Conservation (phyloP, 1,140 invertebrate genomes). For the Coboldia fuscipes region DNA sequence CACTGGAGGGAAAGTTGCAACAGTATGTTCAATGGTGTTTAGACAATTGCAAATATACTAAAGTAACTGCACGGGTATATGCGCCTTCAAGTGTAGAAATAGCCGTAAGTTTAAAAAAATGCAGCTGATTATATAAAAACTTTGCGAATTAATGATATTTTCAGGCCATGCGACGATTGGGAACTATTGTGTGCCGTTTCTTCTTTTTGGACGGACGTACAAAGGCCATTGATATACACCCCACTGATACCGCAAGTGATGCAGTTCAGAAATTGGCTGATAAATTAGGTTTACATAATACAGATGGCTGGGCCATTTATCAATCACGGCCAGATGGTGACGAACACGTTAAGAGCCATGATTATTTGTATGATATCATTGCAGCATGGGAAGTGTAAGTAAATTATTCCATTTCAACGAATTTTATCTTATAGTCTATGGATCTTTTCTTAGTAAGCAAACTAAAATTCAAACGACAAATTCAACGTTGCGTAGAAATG, state of each 20-base stretch:
- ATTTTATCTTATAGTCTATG: neutral
- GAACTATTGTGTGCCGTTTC: slow-evolving; percentile 84
- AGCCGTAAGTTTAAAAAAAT: slow-evolving; percentile 41
- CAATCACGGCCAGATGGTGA: slow-evolving; percentile 64
- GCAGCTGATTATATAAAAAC: neutral
- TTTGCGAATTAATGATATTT: slow-evolving; percentile 6
- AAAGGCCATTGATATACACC: slow-evolving; percentile 87
- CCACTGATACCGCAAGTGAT: slow-evolving; percentile 79
- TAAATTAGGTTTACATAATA: slow-evolving; percentile 55
- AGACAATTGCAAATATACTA: slow-evolving; percentile 75
- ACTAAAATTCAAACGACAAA: slow-evolving; percentile 31
- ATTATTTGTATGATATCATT: slow-evolving; percentile 86
- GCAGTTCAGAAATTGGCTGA: slow-evolving; percentile 74
- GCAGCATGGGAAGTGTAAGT: slow-evolving; percentile 79
- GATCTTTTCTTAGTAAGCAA: slow-evolving; percentile 28
- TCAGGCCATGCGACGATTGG: slow-evolving; percentile 70
- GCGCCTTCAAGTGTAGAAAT: slow-evolving; percentile 86
- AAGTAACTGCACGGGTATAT: slow-evolving; percentile 56
- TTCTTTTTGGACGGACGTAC: slow-evolving; percentile 89
- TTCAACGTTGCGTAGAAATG: slow-evolving; percentile 28
- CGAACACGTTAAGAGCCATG: slow-evolving; percentile 78
- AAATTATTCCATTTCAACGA: slow-evolving; percentile 1
- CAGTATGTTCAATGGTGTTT: slow-evolving; percentile 89
- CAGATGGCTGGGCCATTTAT: slow-evolving; percentile 90
- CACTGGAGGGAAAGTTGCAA: slow-evolving; percentile 42